Percentiles rank a stretch among this genome's conserved stretches.
Conservation (phyloP, 1,140 invertebrate species). For the Drosophila yakuba region DNA sequence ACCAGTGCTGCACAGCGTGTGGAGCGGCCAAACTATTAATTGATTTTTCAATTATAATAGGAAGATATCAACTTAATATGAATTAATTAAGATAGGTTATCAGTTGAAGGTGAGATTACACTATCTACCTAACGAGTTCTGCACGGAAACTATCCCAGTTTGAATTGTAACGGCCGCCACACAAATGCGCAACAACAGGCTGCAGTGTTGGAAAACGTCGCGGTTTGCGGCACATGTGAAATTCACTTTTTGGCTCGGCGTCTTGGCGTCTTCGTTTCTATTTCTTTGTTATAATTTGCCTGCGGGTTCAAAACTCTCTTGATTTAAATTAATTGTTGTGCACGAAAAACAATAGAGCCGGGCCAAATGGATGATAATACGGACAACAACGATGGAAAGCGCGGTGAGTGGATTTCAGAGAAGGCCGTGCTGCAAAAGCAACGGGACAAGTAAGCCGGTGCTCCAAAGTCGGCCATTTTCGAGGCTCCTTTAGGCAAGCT, state of each 20-base stretch:
- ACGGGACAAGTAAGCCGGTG: conserved; percentile 1
- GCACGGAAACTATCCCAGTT: neutral
- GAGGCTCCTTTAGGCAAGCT: neutral
- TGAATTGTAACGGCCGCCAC: conserved; percentile 18
- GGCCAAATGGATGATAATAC: conserved; percentile 40
- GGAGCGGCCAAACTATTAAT: too few relatives aligned
- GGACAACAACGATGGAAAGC: conserved; percentile 32
- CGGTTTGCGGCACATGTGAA: conserved; percentile 18
- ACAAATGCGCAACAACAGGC: conserved; percentile 4
- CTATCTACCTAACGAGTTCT: neutral
- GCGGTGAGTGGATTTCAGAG: conserved; percentile 28
- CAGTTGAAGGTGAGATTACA: too few relatives aligned
- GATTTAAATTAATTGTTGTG: neutral
- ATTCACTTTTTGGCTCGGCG: conserved; percentile 4
- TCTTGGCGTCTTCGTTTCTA: conserved; percentile 7
- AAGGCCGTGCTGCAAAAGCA: neutral
- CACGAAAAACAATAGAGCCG: neutral
- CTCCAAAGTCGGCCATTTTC: conserved; percentile 4
- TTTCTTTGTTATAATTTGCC: conserved; percentile 9
- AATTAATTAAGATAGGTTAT: neutral
- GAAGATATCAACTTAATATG: neutral
- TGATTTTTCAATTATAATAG: neutral
- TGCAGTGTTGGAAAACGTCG: conserved; percentile 8
- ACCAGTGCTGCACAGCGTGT: conserved; percentile 16
- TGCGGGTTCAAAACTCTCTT: neutral